Conservation (phyloP, 2,113 vertebrate genomes). For the Micromys minutus region DNA sequence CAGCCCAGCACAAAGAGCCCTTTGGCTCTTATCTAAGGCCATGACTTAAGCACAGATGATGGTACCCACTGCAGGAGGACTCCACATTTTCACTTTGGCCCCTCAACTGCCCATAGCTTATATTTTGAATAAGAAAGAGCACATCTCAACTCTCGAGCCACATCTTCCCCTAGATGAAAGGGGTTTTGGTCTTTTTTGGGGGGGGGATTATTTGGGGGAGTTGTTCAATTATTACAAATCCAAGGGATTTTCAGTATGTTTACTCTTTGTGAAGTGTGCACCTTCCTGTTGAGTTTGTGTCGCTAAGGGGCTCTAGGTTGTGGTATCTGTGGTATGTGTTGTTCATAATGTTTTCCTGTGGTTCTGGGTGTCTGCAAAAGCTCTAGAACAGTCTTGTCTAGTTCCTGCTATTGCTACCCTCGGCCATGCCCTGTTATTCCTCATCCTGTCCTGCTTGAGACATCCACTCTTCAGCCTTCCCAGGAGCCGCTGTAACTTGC, state of each 20-base stretch:
- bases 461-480: not conserved
- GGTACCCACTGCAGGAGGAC: not conserved
- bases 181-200: too few species aligned
- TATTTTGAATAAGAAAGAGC: not conserved
- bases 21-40: not conserved
- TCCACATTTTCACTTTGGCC: not conserved
- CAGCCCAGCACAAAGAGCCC: not conserved
- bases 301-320: not conserved
- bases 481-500: not conserved
- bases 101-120: too few species aligned
- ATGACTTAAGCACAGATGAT: not conserved
- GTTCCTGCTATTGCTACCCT: rapidly evolving
- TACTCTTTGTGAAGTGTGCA: not conserved
- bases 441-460: not conserved
- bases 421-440: too few species aligned
- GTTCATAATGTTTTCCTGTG: not conserved
- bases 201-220: too few species aligned
- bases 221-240: not conserved
- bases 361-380: not conserved
- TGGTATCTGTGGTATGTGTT: not conserved
- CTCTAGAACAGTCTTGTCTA: not conserved
- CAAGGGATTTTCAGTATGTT: too few species aligned
- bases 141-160: not conserved
- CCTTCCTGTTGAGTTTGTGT: not conserved
- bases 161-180: not conserved